Base-by-base conservation (phyloP, 1,140 invertebrate species). In the Aphaenogaster floridana region DNA sequence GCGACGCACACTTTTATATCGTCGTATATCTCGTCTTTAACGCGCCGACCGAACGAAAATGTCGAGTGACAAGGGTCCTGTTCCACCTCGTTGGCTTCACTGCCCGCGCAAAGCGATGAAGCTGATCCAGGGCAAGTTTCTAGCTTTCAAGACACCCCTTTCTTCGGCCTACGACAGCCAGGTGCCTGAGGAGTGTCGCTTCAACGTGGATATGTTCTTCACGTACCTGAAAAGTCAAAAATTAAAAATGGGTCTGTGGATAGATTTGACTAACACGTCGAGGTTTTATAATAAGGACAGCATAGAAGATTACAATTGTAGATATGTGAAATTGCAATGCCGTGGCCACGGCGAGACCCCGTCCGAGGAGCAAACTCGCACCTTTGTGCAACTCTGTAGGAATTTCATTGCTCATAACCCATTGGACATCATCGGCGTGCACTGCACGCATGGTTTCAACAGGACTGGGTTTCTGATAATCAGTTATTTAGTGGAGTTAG, bases 361-460 rank as follows among this genome's bases (percentile, higher is more conserved):
- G 0, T 97, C 97, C 0, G 86, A 88, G 54, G 98, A 99, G 42
- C 98, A 99, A 94, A 98, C 97, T 0, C 96, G 96, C 91, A 95
- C 96, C 42, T 99, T 99, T 94, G 97, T 99, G 61, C 94, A 97
- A 86, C 92, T 98, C 57, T 98, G 98, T 86, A 96, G 96, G 52
- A 97, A 97, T 69, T 99, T 98, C 91, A 97, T 99, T 42, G 95
- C 95, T n/a, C 96, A 98, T 90, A 95, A 97, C 94, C 98, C 98
- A 4, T 94, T 98, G 84, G 96, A 98, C 91, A 95, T 97, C 21
- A 97, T 99, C 88, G 98, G 97, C 66, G 98, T 99, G 48, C 99
- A 99, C 94, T 99, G 99, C 93, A 99, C 99, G 0, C 99, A 99
- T 96, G 99, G 99, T 0, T 99, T 99, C 93, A 99, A 99, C 95